These are phyloP conservation scores for Periparus ater DNA, from an alignment of 2,797 vertebrate species.

Conservation along the genomic window DNA sequence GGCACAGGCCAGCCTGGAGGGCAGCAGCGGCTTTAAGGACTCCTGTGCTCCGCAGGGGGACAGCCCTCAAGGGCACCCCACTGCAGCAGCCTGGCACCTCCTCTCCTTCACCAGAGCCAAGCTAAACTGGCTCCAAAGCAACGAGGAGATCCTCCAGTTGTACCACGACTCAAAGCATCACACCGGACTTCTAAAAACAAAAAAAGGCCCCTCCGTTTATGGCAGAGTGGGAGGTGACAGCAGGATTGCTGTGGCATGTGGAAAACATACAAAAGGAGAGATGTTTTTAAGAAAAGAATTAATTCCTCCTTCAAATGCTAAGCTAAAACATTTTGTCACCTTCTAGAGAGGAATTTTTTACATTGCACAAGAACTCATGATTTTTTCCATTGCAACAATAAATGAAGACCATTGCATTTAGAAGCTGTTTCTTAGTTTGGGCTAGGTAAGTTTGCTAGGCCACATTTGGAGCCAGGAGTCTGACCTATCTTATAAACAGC, in stretches of 20 bases:
- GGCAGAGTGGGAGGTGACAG: neutral
- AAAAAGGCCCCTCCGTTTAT: neutral
- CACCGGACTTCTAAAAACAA: rapidly evolving
- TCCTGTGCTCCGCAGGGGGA: rapidly evolving
- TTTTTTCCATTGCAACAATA: neutral
- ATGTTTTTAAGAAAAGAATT: neutral
- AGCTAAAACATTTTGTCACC: neutral
- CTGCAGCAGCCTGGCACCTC: neutral
- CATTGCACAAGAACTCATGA: neutral
- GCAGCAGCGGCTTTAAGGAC: neutral
- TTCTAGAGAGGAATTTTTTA: neutral
- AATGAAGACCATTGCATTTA: neutral
- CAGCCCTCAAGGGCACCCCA: rapidly evolving
- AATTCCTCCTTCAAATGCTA: neutral
- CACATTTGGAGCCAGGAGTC: neutral
- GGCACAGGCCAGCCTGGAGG: rapidly evolving
- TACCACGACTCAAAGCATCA: neutral
- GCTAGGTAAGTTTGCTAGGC: neutral
- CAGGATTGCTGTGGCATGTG: neutral
- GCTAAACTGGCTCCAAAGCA: neutral
- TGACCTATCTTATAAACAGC: neutral
- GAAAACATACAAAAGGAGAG: neutral
- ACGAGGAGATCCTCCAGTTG: neutral
- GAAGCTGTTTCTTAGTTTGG: neutral
- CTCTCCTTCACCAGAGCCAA: neutral